Base-by-base conservation (phyloP, 2,888 invertebrate genomes). In the Schizotus pectinicornis region DNA sequence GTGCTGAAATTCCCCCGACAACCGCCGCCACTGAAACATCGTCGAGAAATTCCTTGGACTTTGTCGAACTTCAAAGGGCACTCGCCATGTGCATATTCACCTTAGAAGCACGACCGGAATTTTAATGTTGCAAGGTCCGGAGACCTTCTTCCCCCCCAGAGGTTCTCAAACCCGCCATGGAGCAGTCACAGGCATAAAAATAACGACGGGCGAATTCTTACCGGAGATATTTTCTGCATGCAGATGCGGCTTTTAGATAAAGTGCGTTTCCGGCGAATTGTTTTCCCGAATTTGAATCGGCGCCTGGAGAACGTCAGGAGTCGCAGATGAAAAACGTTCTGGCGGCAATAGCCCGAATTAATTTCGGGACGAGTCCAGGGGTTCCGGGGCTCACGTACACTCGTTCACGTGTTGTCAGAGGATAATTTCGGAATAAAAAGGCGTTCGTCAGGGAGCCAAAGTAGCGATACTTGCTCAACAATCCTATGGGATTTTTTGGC, bases 91-190 rank as follows among this genome's bases (percentile, higher is more conserved):
- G 58, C 62, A 61, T 61, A 56, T 62, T 58, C 64, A 61, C 61
- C 64, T 62, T 50, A 47, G 58, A 61, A 59, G 56, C 62, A 50
- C 49, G 61, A 59, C 13, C 41, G 57, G 64, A 64, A 64, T 64
- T 64, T 57, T 52, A 64, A 64, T 62, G 56, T 52, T 39, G 43
- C 31, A 46, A 46, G 46, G 51, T 30, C 13, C 22, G 6, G 38
- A 45, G 33, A 38, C 22, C 22, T 22, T 22, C 5, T 22, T 5
- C 5, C 22, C 31, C 53, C 49, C 41, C 32, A 38, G 49, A 38
- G 46, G 35, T 45, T 43, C 54, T 36, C 54, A 38, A 31, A 37
- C 30, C 39, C 33, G 7, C 34, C 46, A 41, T 45, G 8, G 31
- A 22, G 14, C 11, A 51, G 46, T 58, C 53, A 42, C 48, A 49